Evolutionary conservation across 2,113 vertebrate species (phyloP), one percentile per base, ranked within the genome.

Genomic region (Nothoprocta pentlandii): DNA sequence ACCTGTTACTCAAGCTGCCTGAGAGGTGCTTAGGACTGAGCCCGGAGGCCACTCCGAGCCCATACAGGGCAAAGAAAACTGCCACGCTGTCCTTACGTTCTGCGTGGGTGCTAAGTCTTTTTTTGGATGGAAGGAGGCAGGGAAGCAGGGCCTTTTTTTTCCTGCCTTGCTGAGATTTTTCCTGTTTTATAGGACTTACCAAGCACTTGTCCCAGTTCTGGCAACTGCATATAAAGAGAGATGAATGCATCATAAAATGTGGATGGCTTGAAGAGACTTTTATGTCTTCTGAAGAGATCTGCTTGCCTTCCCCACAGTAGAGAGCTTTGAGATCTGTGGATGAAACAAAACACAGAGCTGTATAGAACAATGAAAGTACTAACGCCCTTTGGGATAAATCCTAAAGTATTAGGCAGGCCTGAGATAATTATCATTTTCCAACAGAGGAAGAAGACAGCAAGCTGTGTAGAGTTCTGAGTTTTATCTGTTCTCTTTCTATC

Each of bases 391-490:
- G 69, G 80, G 79, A 75, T 68, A 92, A 94, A 94, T 78, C 79
- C 85, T 94, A 6, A 61, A 53, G 69, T 56, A 85, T 91, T 90
- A 92, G 82, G 76, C 76, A 83, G 54, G 56, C 51, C 82, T 64
- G 92, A 92, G 83, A 78, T 95, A 95, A 96, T 96, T 91, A 94
- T 46, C 6, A 0, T 82, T 93, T 80, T 87, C 85, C 82, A 85
- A 77, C 94, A 87, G 85, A 83, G 92, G 85, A 90, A 86, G 49
- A 62, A 66, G 71, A 51, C 85, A 85, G 76, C 79, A 86, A 92
- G 87, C 94, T 95, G 90, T 0, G 21, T 42, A 28, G 79, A 46
- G 53, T 73, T 92, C 73, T 80, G 84, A 74, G 59, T 70, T 85
- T 84, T 80, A 56, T 91, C 87, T 92, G 34, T 23, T 90, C 82